Base-by-base conservation (phyloP, 2,113 vertebrate species). In the Istiophorus platypterus region DNA sequence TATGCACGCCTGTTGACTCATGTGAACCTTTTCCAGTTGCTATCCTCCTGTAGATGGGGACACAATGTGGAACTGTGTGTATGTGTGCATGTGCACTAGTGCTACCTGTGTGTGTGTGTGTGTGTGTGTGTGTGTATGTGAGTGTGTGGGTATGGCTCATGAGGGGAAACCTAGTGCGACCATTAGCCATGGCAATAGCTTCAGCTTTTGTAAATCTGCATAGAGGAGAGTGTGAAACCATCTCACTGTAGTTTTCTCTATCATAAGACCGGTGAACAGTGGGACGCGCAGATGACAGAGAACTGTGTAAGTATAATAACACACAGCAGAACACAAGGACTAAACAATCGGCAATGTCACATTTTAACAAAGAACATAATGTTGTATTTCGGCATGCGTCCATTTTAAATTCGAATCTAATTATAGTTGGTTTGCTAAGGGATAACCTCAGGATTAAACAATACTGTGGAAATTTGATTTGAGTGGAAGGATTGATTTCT, bases 1-100 rank as follows among this genome's bases (percentile, higher is more conserved):
- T 78, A 75, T 64, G 77, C 57, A 9, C 24, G 70, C 63, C 56
- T 65, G 64, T 81, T 93, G 89, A 93, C 91, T 93, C 84, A 91
- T 91, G 68, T 82, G 88, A 86, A 92, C 87, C 90, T 89, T 91
- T 92, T 82, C 83, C 89, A 79, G 80, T 90, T 76, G 61, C 71
- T 74, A 31, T 77, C 80, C 47, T 64, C 6, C 27, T 54, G 72
- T 74, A 31, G 71, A 84, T 52, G 29, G 15, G 27, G 31, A 37
- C 74, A 47, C 76, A 57, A 67, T 27, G 18, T 72, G 80, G 29
- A 45, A 83, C 29, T 76, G 41, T 64, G 2, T 57, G 8, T 22
- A 22, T 69, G 26, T 67, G 49, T 81, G 22, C 15, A 18, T 47
- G 45, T 47, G 17, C 11, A 13, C 4, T 13, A 13, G 6, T 49